A percentile compares a stretch with the other conserved stretches of the same genome.
Evolutionary conservation across 2,113 vertebrate genomes (phyloP).

Genomic region (Grantiella picta): DNA sequence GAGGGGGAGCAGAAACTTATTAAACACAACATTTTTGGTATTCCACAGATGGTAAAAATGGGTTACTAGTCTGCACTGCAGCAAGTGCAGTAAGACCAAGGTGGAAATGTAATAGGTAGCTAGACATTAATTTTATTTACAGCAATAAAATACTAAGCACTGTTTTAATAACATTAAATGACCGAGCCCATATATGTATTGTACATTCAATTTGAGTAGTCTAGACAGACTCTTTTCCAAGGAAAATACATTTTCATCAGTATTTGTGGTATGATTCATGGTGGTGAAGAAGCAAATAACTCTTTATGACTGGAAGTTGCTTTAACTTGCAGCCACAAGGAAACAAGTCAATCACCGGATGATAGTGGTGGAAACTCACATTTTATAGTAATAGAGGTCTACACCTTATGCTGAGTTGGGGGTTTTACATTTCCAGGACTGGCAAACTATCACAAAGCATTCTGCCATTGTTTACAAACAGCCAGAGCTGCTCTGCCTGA

Average conservation of each 20-base stretch:
- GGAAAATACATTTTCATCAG: slow-evolving; percentile 62
- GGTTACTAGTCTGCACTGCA: background rate
- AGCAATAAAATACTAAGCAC: slow-evolving; percentile 36
- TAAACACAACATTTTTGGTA: slow-evolving; percentile 6
- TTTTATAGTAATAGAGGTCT: slow-evolving; percentile 30
- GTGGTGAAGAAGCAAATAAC: slow-evolving; percentile 59
- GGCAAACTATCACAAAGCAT: background rate
- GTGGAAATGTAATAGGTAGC: background rate
- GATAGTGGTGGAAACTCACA: slow-evolving; percentile 39
- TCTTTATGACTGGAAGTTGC: slow-evolving; percentile 63
- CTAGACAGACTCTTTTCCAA: slow-evolving; percentile 66
- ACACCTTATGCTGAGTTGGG: slow-evolving; percentile 56
- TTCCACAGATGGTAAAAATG: slow-evolving; percentile 17
- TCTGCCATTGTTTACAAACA: background rate
- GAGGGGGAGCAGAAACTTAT: background rate
- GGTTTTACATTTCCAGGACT: slow-evolving; percentile 33
- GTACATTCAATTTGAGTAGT: slow-evolving; percentile 41
- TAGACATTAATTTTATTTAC: slow-evolving; percentile 33
- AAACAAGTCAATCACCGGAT: slow-evolving; percentile 45
- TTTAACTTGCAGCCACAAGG: slow-evolving; percentile 57
- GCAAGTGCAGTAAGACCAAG: slow-evolving; percentile 9
- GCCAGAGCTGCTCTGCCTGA: background rate
- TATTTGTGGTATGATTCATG: slow-evolving; percentile 66
- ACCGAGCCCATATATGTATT: background rate
- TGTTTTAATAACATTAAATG: slow-evolving; percentile 47